A percentile compares a stretch with the other conserved stretches of the same genome.
These are phyloP conservation scores for Hassar affinis DNA, from an alignment of 2,113 vertebrate genomes.

Conservation along the genomic window DNA sequence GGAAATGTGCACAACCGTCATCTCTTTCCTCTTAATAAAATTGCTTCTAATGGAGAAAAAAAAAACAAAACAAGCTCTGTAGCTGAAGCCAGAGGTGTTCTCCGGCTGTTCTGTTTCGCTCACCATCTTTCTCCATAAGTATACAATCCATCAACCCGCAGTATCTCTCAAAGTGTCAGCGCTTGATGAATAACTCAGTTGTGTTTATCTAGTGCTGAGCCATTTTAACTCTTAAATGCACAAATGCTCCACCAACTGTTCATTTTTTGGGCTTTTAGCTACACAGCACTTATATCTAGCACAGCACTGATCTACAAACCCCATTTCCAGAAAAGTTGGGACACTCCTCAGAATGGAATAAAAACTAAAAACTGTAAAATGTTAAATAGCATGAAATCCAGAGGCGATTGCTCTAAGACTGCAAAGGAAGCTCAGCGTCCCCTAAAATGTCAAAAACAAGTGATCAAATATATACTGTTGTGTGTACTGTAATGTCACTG, in stretches of 20 bases:
- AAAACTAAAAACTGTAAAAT: too few species aligned
- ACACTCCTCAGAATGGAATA: too few species aligned
- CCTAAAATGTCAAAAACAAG: too few species aligned
- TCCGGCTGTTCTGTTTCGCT: slow-evolving; percentile 30
- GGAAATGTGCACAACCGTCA: neutral
- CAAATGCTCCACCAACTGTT: slow-evolving; percentile 8
- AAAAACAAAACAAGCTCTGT: slow-evolving; percentile 10
- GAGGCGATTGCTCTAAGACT: too few species aligned
- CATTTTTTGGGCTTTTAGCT: neutral
- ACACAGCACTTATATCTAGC: neutral
- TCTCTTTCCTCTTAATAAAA: neutral
- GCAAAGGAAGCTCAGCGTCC: too few species aligned
- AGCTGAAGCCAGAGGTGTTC: slow-evolving; percentile 14
- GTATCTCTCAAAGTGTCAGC: slow-evolving; percentile 32
- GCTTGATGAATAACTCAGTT: slow-evolving; percentile 47
- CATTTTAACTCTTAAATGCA: slow-evolving; percentile 35
- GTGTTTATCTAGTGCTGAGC: slow-evolving; percentile 41
- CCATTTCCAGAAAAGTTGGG: too few species aligned
- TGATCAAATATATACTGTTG: too few species aligned
- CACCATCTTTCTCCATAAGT: slow-evolving; percentile 37
- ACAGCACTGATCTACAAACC: neutral
- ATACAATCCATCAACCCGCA: slow-evolving; percentile 41
- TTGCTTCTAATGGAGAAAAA: neutral
- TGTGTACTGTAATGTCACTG: too few species aligned
- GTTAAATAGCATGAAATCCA: too few species aligned